Base-by-base conservation (phyloP, 2,797 vertebrate species). In the Halcyon badia region DNA sequence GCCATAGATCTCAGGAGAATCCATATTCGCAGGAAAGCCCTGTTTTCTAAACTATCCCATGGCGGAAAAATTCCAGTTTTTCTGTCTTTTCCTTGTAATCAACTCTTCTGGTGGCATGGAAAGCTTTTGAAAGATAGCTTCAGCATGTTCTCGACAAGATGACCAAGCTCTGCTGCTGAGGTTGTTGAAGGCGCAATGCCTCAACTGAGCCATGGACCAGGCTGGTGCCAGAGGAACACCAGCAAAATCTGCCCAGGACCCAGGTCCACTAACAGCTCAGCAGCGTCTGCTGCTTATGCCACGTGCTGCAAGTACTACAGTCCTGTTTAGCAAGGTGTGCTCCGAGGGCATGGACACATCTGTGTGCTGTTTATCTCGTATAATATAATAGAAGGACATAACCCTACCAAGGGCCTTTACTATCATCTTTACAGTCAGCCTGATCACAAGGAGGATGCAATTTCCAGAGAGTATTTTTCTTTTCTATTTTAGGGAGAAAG, bases 281-380 rank as follows among this genome's bases (percentile, higher is more conserved):
- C 58, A 89, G 89, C 41, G 28, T 18, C 56, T 10, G 44, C 76
- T 11, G 42, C 79, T 66, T 65, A n/a, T 4, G 0, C 2, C 1
- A 39, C 0, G 0, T 7, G 60, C 78, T 77, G 62, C 28, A 20
- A 80, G 60, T 17, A 14, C 37, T 19, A 24, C 0, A 0, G 28
- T 14, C 75, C 35, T 35, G 57, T 68, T 31, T 6, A 61, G 80
- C 52, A 33, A 26, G 42, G 44, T n/a, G 2, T 52, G 24, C 85
- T 94, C 89, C 56, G 42, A 72, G 87, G 89, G 58, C 73, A 86
- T 0, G 30, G 87, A 25, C 80, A 37, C 93, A 89, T 87, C 93
- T 81, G 78, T 9, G 83, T 69, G 91, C 69, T 76, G 35, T 46
- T 79, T 79, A 68, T 58, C 70, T 93, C 35, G 26, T 48, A 20